A percentile compares a stretch with the other conserved stretches of the same genome.
Conservation (phyloP, 1,140 invertebrate genomes). For the Daktulosphaira vitifoliae region DNA sequence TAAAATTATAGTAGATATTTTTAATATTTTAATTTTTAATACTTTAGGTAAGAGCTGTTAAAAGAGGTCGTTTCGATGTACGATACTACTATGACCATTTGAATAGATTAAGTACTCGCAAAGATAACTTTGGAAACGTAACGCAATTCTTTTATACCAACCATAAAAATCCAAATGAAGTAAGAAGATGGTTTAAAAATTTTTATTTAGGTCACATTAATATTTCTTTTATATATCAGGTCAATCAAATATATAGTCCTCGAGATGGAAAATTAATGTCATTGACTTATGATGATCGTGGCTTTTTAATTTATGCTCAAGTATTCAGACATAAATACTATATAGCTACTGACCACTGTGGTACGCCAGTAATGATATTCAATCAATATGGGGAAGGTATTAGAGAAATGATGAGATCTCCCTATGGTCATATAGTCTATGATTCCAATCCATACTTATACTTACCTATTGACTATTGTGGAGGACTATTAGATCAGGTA, state of each 20-base stretch:
- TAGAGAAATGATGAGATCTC: conserved; percentile 87
- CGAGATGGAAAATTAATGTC: conserved; percentile 83
- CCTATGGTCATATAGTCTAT: conserved; percentile 87
- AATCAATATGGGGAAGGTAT: conserved; percentile 89
- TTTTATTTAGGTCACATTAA: too few relatives aligned
- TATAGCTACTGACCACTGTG: conserved; percentile 88
- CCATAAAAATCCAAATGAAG: conserved; percentile 67
- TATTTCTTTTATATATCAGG: too few relatives aligned
- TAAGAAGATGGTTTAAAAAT: conserved; percentile 50
- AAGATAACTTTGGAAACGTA: conserved; percentile 86
- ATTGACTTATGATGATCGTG: conserved; percentile 81
- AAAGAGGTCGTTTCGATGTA: conserved; percentile 80
- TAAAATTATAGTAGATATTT: too few relatives aligned
- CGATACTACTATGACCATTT: conserved; percentile 90
- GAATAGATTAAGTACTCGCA: conserved; percentile 71
- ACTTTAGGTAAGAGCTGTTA: conserved; percentile 59
- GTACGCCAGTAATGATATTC: conserved; percentile 89
- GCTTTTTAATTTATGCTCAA: conserved; percentile 83
- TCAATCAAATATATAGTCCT: conserved; percentile 81
- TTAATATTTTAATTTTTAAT: too few relatives aligned
- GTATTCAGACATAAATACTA: conserved; percentile 87
- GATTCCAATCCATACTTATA: conserved; percentile 92
- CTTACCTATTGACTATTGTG: conserved; percentile 86
- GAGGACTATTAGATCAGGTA: conserved; percentile 80
- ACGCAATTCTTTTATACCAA: conserved; percentile 96